Base-by-base conservation (phyloP, 2,113 vertebrate species). In the Sinocyclocheilus rhinocerous region DNA sequence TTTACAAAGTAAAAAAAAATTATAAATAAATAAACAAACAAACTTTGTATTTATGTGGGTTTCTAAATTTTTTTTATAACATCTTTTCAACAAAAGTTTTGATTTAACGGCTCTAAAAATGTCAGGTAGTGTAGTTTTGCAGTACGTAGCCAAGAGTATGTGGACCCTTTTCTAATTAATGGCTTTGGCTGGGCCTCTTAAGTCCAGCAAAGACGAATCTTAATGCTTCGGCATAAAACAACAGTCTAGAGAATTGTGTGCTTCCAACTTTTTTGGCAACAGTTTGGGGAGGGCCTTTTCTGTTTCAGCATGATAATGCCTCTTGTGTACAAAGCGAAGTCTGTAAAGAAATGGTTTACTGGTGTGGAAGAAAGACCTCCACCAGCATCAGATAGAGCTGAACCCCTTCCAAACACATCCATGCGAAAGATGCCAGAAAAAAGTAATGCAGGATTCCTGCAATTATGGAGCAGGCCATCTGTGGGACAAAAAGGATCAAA, bases 311-410 rank as follows among this genome's bases (percentile, higher is more conserved):
- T 42, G 36, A 73, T 73, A 73, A 42, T n/a, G 20, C 70, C 36
- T 20, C 70, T 73, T 73, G 70, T 22, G 20, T 22, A 73, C 36
- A 73, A 73, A 42, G 3, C 1, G 1, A 42, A 20, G 18, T 65
- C 11, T 65, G 61, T 26, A 26, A 65, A 73, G 70, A 73, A 42
- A 73, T 73, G 36, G 36, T 73, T 73, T 42, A 42, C 70, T 42
- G 36, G 36, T 73, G 36, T 73, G 70, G 36, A 73, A 42, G 36
- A 73, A 42, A 99, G 88, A 99, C 97, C 92, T 99, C 98, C 85
- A 99, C 97, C 50, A 99, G 95, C 98, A 99, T 99, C 85, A 99
- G 95, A 92, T 99, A 99, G 87, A 99, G 96, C 92, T 99, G 98
- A 36, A 99, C 96, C 52, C 98, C 98, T 94, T 99, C 98, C 82